Evolutionary conservation across 2,888 invertebrate species (phyloP).

Genomic region (Malthinus flaveolus): DNA sequence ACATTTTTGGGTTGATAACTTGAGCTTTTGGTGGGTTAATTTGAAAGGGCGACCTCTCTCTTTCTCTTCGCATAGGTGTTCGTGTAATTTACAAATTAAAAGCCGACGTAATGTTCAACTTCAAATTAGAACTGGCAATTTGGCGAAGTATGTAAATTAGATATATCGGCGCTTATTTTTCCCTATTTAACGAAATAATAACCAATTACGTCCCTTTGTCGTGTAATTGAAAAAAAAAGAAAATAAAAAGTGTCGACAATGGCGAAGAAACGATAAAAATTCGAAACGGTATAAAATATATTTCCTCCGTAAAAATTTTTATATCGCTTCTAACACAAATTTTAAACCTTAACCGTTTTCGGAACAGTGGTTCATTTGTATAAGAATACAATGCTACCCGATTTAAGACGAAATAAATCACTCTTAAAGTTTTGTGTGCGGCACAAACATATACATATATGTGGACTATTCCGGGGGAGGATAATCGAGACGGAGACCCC

Average conservation of each 20-base stretch:
- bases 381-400: conserved; percentile 36
- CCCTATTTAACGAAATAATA: not conserved
- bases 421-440: conserved; percentile 26
- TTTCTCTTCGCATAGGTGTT: not conserved
- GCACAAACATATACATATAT: conserved; percentile 29
- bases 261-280: conserved; percentile 33
- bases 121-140: not conserved
- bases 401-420: conserved; percentile 38
- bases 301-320: conserved; percentile 33
- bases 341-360: conserved; percentile 34
- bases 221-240: not conserved
- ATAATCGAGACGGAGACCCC: conserved; percentile 26
- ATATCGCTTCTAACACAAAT: conserved; percentile 36
- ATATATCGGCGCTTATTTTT: not conserved
- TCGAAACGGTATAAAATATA: conserved; percentile 37
- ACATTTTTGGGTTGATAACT: no score
- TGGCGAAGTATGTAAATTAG: not conserved
- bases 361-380: conserved; percentile 36
- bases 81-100: conserved; percentile 3
- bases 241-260: not conserved
- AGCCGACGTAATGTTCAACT: not conserved
- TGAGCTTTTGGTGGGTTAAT: not conserved
- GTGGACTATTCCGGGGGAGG: conserved; percentile 22
- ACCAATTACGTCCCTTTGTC: not conserved
- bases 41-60: not conserved